These are phyloP conservation scores for Chelonus formosanus DNA, from an alignment of 2,888 invertebrate genomes.

Conservation along the genomic window DNA sequence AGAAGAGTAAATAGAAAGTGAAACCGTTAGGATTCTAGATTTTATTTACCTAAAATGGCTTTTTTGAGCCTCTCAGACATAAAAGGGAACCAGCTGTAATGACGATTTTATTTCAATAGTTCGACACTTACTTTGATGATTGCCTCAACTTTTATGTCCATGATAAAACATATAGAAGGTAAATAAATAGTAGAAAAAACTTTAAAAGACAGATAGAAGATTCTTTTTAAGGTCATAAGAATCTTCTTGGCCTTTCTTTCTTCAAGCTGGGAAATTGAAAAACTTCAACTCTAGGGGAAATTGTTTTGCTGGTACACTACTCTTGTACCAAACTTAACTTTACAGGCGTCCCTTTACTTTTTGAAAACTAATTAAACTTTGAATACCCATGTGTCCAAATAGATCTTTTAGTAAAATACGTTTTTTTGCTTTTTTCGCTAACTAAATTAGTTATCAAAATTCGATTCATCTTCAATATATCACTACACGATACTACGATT, in stretches of 20 bases:
- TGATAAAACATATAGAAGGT: background rate
- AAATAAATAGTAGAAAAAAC: background rate
- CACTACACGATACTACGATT: too few species aligned
- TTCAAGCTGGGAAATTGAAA: conserved; percentile 59
- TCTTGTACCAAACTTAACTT: conserved; percentile 53
- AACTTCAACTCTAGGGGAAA: conserved; percentile 59
- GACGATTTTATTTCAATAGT: too few species aligned
- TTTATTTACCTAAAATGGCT: too few species aligned
- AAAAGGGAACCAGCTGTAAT: too few species aligned
- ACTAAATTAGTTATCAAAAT: too few species aligned
- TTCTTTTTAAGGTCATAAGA: background rate
- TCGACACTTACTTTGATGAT: too few species aligned
- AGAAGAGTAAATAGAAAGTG: too few species aligned
- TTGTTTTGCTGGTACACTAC: conserved; percentile 55
- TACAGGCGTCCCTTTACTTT: conserved; percentile 45
- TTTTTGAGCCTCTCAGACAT: too few species aligned
- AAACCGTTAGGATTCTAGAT: too few species aligned
- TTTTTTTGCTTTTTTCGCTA: too few species aligned
- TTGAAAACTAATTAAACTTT: conserved; percentile 65
- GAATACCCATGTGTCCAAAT: conserved; percentile 45
- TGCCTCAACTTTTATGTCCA: too few species aligned
- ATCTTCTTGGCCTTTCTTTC: conserved; percentile 5
- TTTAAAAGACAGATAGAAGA: background rate
- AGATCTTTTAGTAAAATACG: background rate
- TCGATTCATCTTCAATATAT: too few species aligned